Evolutionary conservation across 2,797 vertebrate species (phyloP), one percentile per base, ranked within the genome.

Genomic region (Poeciliopsis infans): DNA sequence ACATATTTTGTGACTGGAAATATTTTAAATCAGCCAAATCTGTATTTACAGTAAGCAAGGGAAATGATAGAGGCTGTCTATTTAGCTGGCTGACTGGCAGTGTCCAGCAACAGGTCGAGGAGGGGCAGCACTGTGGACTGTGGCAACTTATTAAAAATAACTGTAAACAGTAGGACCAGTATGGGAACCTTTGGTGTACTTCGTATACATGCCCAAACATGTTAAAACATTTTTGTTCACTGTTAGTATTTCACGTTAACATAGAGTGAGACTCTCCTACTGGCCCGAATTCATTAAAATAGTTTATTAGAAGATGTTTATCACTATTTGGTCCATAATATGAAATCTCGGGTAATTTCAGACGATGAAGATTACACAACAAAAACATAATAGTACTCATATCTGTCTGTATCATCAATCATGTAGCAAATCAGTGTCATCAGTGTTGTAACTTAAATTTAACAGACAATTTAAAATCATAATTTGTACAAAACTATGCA

Each of bases 221-320:
- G 68, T 45, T n/a, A 70, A 70, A 70, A 70, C 12, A 70, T 45
- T 70, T 66, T 45, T 70, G 68, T 23, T 70, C 41, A 45, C 43
- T 70, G 13, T 70, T 45, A 70, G 68, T 46, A 28, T 16, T 28
- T 12, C 43, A 45, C 43, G 6, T 45, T 45, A 70, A 28, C 68
- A 45, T 70, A 46, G 1, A 46, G 11, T 28, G 13, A 71, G n/a
- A 46, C n/a, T 8, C 16, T 28, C 6, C 15, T 70, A 2, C 25
- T 46, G 66, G 23, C 4, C 11, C 25, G 4, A 69, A 69, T 71
- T 28, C 46, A 45, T 71, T 18, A 45, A 8, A 46, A 15, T 28
- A 0, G 16, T 45, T 70, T 46, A n/a, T 8, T 16, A 46, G 1
- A 12, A 41, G 5, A 46, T 31, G 41, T 46, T 46, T 46, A 16